Percentiles rank a stretch among this genome's conserved stretches.
Evolutionary conservation across 2,113 vertebrate species (phyloP).

Genomic region (Percina caprodes): DNA sequence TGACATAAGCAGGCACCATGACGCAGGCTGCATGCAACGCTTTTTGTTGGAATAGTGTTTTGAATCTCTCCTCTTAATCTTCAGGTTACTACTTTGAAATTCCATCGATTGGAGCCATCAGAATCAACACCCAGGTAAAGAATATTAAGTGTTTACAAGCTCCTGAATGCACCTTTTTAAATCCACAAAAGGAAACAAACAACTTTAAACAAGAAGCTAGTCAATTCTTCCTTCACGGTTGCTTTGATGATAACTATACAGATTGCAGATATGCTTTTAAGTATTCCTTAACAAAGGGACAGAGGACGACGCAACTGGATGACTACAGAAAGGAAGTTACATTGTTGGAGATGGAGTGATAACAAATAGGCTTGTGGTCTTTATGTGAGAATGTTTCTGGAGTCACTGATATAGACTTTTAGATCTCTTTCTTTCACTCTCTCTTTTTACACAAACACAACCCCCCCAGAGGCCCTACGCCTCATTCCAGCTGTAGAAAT

Average conservation of each 20-base stretch:
- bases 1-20: background rate
- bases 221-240: slow-evolving; percentile 17
- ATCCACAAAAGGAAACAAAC: background rate
- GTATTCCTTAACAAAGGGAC: slow-evolving; percentile 13
- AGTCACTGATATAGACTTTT: slow-evolving; percentile 18
- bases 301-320: slow-evolving; percentile 13
- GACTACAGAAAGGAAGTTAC: slow-evolving; percentile 40
- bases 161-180: background rate
- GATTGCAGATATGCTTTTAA: slow-evolving; percentile 47
- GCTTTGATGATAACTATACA: slow-evolving; percentile 52
- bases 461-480: slow-evolving; percentile 54
- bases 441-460: slow-evolving; percentile 21
- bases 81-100: slow-evolving; percentile 99
- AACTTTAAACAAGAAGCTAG: slow-evolving; percentile 1
- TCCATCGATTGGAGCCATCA: slow-evolving; percentile 96
- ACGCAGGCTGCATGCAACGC: background rate
- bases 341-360: slow-evolving; percentile 40
- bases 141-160: background rate
- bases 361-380: slow-evolving; percentile 14
- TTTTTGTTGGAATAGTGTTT: slow-evolving; percentile 7
- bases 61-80: slow-evolving; percentile 57
- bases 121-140: slow-evolving; percentile 97
- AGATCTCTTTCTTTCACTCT: slow-evolving; percentile 7
- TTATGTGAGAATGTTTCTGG: slow-evolving; percentile 11
- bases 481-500: slow-evolving; percentile 75